These are phyloP conservation scores for Antigone vipio DNA, from an alignment of 2,113 vertebrate genomes.

Conservation along the genomic window DNA sequence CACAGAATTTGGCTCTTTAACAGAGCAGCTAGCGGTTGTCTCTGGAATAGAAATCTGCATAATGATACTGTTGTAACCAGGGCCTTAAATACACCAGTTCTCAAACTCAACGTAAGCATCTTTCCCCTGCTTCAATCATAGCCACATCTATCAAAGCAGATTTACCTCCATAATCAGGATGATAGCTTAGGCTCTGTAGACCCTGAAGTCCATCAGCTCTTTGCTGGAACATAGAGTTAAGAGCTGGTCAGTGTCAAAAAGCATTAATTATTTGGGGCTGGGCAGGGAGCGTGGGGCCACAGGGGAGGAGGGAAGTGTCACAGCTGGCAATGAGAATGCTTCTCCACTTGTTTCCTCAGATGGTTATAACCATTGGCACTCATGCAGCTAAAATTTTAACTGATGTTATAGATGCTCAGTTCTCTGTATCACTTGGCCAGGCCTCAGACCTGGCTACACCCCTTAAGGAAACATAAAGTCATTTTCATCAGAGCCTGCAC, in stretches of 20 bases:
- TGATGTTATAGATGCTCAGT: not conserved
- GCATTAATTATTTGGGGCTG: not conserved
- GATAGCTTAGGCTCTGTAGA: not conserved
- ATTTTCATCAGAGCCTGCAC: not conserved
- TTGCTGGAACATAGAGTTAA: not conserved
- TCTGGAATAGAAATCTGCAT: not conserved
- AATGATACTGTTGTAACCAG: not conserved
- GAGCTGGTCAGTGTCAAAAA: not conserved
- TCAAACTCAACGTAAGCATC: not conserved
- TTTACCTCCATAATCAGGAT: not conserved
- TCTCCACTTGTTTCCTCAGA: not conserved
- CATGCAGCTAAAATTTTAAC: not conserved
- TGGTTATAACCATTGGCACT: not conserved
- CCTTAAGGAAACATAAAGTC: not conserved
- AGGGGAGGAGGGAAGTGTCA: not conserved
- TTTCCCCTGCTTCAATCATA: fast-evolving
- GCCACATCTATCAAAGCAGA: not conserved
- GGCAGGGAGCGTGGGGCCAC: not conserved
- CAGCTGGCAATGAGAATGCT: not conserved
- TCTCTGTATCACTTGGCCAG: not conserved
- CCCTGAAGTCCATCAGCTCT: not conserved
- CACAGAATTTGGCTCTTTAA: not conserved
- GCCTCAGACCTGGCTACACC: not conserved
- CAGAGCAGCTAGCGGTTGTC: not conserved
- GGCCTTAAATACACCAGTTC: not conserved